Evolutionary conservation across 2,113 vertebrate genomes (phyloP), one percentile per base, ranked within the genome.

Genomic region (Conger conger): DNA sequence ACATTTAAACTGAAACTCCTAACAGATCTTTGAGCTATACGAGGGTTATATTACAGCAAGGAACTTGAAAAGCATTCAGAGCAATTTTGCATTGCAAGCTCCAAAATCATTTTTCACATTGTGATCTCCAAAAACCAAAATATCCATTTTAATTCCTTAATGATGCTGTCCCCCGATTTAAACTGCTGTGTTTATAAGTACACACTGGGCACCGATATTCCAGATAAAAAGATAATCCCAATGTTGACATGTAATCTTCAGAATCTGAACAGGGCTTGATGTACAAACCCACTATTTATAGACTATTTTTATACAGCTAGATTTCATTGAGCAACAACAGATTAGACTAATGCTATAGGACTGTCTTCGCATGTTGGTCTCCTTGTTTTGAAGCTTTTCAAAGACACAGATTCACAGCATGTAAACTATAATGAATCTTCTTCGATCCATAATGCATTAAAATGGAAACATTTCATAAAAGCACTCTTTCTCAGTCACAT

Each of bases 401-500:
- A 9, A 15, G 60, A 38, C 30, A 40, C 80, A 35, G 35, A 27
- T 30, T 37, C 63, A 76, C 45, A 35, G 79, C 53, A 17, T 17
- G 33, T 4, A 42, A 45, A 85, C 54, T 81, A 23, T 23, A 42
- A 83, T n/a, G 68, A 60, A 37, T 81, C 63, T 36, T 60, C 23
- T 60, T 81, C 68, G 50, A 73, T 81, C n/a, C 38, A 77, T 30
- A 78, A 78, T 63, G 36, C 60, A 63, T 23, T n/a, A 73, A 83
- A 88, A 86, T 88, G 68, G 68, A 84, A 82, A 79, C 33, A 53
- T 17, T 80, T 82, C 54, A 81, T 81, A 35, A 81, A 20, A 36
- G 27, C 20, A 79, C 35, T 84, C 23, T 84, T 81, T 42, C 57
- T 77, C 42, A 80, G 36, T n/a, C 82, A 53, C 4, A 38, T 42